Base-by-base conservation (phyloP, 2,113 vertebrate species). In the Xenopus tropicalis region DNA sequence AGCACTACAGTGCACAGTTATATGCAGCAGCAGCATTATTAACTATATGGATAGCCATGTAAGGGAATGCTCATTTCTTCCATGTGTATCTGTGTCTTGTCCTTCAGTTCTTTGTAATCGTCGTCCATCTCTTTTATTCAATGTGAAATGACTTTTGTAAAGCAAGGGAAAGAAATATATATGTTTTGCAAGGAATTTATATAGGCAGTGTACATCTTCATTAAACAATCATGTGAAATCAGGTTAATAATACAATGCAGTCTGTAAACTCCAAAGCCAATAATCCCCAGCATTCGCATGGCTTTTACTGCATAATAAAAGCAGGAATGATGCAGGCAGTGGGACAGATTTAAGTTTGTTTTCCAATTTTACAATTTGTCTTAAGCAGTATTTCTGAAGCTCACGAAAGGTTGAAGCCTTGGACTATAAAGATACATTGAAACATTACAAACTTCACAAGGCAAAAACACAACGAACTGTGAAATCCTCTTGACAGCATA, bases 401-500 rank as follows among this genome's bases (percentile, higher is more conserved):
- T 71, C 14, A 54, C 56, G 19, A 71, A 71, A 71, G 42, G 52
- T 77, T 66, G 74, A 77, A 71, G 64, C 62, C 62, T 23, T 66
- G 63, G 69, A 56, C 64, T 77, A 61, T 61, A 71, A 77, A 77
- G 62, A 66, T 13, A 66, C 54, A 65, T 51, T 58, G 57, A 52
- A 59, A 61, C 68, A 48, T 52, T 66, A 77, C 75, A 77, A 59
- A 65, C 63, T 70, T 37, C 61, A 77, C 9, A 64, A 65, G 61
- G 22, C 68, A 69, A 48, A 68, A 52, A 59, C 72, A 74, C 61
- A 66, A 68, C n/a, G 61, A 77, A 65, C 69, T 77, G 75, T 66
- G 69, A 77, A 77, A 77, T 77, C 64, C 69, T 77, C 68, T 24
- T 71, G 72, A 74, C 72, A 74, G 72, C 65, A n/a, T 25, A 37